Percentiles rank a stretch among this genome's conserved stretches.
Evolutionary conservation across 2,113 vertebrate species (phyloP).

Genomic region (Astatoreochromis straeleni): DNA sequence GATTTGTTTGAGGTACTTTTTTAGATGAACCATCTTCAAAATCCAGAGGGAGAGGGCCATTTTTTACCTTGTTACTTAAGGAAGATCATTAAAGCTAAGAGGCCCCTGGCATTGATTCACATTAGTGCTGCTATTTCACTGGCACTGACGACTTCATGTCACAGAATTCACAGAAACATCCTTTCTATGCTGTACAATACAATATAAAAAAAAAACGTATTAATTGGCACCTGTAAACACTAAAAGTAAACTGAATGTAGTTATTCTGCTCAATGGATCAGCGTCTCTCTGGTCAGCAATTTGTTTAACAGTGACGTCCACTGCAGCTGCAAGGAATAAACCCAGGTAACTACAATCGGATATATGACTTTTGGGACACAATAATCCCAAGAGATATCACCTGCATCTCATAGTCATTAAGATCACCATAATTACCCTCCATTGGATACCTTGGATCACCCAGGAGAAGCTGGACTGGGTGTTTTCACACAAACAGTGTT

Average conservation of each 20-base stretch:
- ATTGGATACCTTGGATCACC: neutral
- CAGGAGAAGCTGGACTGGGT: neutral
- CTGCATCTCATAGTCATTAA: neutral
- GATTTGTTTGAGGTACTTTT: neutral
- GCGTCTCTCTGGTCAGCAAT: neutral
- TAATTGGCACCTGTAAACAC: neutral
- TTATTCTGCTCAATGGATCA: neutral
- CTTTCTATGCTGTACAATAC: neutral
- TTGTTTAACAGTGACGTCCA: neutral
- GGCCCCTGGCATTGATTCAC: neutral
- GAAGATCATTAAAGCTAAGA: neutral
- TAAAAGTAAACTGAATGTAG: neutral
- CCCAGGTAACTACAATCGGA: neutral
- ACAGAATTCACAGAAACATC: neutral
- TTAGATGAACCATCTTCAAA: neutral
- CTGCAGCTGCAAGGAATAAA: neutral
- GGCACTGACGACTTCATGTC: no score
- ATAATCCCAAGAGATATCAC: neutral
- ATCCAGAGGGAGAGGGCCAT: neutral
- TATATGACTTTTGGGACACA: neutral
- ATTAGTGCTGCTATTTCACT: neutral
- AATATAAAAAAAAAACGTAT: rapidly evolving
- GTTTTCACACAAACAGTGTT: neutral
- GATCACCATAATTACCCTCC: neutral
- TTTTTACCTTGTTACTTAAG: neutral